phyloP scores from a whole-genome alignment of 2,797 vertebrate genomes.

The Petrocephalus sullivani region DNA sequence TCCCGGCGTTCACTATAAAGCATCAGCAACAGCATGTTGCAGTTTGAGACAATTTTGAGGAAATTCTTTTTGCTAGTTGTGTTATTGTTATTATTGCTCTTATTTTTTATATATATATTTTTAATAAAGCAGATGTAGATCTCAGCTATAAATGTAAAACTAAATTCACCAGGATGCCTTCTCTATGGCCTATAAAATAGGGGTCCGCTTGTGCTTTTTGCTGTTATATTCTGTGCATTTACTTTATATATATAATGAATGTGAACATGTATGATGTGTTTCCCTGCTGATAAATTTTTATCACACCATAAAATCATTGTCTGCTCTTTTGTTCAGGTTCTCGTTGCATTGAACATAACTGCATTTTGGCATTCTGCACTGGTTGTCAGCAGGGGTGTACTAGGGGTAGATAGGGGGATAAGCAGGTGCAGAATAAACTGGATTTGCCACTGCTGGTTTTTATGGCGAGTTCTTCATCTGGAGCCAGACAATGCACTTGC shows the following conservation, averaged over 20 bases:
- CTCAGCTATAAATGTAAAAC: background rate
- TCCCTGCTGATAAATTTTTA: conserved; percentile 35
- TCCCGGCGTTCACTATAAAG: background rate
- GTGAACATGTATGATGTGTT: conserved; percentile 23
- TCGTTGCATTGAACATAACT: background rate
- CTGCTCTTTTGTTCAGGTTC: background rate
- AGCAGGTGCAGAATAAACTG: background rate
- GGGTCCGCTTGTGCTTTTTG: conserved; percentile 29
- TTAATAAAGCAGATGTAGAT: background rate
- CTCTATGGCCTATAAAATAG: background rate
- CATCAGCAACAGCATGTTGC: background rate
- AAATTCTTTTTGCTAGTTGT: background rate
- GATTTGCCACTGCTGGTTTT: background rate
- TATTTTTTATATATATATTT: background rate
- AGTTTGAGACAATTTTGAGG: background rate
- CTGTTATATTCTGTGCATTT: conserved; percentile 22
- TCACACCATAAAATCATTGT: background rate
- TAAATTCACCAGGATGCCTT: conserved; percentile 9
- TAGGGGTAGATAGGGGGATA: background rate
- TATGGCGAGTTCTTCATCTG: background rate
- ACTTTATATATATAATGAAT: conserved; percentile 25
- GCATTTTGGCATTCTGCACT: background rate
- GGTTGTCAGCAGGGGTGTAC: background rate
- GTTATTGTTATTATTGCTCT: background rate
- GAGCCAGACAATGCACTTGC: background rate